These are phyloP conservation scores for Austrolebias charrua DNA, from an alignment of 2,797 vertebrate genomes.

Conservation along the genomic window DNA sequence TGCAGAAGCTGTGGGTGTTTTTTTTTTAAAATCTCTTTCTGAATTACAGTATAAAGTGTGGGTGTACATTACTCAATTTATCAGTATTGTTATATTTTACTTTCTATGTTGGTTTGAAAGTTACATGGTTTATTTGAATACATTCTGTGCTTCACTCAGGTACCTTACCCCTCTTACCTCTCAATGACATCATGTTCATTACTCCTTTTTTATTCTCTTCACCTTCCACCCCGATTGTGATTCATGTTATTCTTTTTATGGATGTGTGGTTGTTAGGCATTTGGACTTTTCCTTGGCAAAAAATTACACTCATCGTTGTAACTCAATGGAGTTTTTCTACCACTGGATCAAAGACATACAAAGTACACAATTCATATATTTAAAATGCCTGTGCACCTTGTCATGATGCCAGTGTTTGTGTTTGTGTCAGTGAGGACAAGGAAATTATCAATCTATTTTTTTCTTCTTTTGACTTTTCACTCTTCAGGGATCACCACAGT, in stretches of 20 bases:
- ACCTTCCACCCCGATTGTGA: not conserved
- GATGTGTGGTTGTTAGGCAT: not conserved
- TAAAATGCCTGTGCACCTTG: no score
- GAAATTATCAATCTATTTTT: no score
- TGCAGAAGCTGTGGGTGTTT: conserved; percentile 44
- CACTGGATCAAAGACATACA: no score
- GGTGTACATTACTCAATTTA: conserved; percentile 52
- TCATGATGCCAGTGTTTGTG: no score
- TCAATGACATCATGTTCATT: not conserved
- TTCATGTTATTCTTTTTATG: not conserved
- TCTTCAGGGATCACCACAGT: no score
- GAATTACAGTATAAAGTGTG: conserved; percentile 39
- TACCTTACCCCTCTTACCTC: not conserved
- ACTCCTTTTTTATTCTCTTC: not conserved
- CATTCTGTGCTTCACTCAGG: not conserved
- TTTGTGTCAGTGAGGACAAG: no score
- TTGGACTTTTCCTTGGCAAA: not conserved
- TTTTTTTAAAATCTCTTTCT: conserved; percentile 17
- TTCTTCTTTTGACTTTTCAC: no score
- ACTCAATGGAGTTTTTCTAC: no score
- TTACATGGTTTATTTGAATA: conserved; percentile 5
- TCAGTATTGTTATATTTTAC: conserved; percentile 1
- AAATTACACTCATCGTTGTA: no score
- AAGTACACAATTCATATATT: no score
- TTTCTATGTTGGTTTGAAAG: conserved; percentile 27